Conservation (phyloP, 2,888 invertebrate genomes). For the Pegoplata infirma region DNA sequence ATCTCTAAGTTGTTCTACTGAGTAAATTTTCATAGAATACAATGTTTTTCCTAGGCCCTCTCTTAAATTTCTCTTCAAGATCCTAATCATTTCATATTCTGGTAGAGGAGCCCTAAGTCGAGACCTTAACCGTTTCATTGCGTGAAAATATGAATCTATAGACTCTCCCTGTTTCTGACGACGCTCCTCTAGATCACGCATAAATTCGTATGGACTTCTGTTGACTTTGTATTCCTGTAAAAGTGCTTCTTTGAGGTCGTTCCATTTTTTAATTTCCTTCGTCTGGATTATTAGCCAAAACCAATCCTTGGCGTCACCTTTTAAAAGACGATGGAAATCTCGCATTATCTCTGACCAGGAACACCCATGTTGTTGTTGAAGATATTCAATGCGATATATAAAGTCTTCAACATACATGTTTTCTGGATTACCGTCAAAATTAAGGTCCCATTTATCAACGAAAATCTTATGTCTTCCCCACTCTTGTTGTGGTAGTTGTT, state of each 20-base stretch:
- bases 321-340: too few species aligned
- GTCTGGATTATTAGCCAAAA: not conserved
- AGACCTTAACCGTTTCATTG: not conserved
- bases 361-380: too few species aligned
- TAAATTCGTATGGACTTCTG: not conserved
- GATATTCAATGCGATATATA: too few species aligned
- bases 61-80: conserved; percentile 21
- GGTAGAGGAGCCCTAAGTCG: not conserved
- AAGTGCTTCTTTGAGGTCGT: not conserved
- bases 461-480: too few species aligned
- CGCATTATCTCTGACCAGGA: too few species aligned
- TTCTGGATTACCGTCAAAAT: too few species aligned
- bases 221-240: not conserved
- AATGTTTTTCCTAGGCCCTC: not conserved
- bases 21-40: too few species aligned
- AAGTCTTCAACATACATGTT: too few species aligned
- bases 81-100: conserved; percentile 11
- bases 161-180: not conserved
- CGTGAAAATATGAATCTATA: too few species aligned
- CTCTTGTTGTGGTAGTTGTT: too few species aligned
- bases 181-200: conserved; percentile 8
- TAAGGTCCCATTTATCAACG: too few species aligned
- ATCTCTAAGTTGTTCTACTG: conserved; percentile 29
- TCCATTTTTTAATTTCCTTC: not conserved
- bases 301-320: not conserved